Evolutionary conservation across 2,888 invertebrate species (phyloP), one percentile per base, ranked within the genome.

Genomic region (Conops quadrifasciatus): DNA sequence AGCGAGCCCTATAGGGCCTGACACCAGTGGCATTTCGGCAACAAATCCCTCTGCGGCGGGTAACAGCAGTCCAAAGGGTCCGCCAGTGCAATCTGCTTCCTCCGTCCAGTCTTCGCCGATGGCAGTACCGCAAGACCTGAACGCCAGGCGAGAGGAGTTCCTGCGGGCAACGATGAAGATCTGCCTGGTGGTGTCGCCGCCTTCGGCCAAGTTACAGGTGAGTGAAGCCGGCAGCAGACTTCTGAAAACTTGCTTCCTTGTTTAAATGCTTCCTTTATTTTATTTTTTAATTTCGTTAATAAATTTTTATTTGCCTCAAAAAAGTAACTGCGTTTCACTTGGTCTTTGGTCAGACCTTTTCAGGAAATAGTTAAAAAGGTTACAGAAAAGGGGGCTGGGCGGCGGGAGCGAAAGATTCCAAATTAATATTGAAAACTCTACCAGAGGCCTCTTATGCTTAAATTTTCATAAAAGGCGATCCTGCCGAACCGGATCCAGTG

Each of bases 131-230:
- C 78, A 77, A n/a, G 84, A 85, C 75, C 73, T 85, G 24, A 82
- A 83, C 74, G 79, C 84, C 74, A 89, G 89, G 79, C 88, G 90
- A 70, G 91, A 91, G 82, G 91, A 91, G 82, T 91, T 92, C 81
- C 87, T 91, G 74, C 90, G 90, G 78, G 91, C 91, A 69, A 91
- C 92, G 74, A 92, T 92, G 91, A 88, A 91, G 85, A 91, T 92
- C 79, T 92, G 92, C 82, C 86, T 92, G 78, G 91, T 91, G 72
- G 92, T 92, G 16, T 92, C 92, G 71, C 92, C 92, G 66, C 91
- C 91, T 65, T 79, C 83, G 24, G 84, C 79, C 74, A 85, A 86
- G 80, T 80, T 86, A 72, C 86, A 86, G 83, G 86, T 86, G 80
- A 84, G 80, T 77, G 15, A 28, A 13, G 58, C 13, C 9, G 24